Conservation (phyloP, 2,113 vertebrate species). For the Cinclus cinclus region DNA sequence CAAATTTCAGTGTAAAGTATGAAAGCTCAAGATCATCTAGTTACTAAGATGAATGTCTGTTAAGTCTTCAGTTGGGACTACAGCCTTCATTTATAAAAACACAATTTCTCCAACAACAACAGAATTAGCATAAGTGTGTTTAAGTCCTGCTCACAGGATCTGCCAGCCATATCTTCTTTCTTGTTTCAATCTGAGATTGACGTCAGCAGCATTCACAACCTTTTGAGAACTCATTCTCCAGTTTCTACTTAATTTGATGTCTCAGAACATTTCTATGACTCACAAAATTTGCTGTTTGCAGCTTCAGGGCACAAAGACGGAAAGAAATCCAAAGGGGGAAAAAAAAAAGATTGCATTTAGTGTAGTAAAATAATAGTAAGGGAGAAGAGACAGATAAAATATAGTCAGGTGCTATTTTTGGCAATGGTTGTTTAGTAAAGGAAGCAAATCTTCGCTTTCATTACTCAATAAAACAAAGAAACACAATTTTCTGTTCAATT, state of each 20-base stretch:
- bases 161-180: constrained; percentile 50
- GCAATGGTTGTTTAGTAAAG: constrained; percentile 31
- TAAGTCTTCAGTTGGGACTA: constrained; percentile 45
- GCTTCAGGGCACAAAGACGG: constrained; percentile 36
- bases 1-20: constrained; percentile 11
- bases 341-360: constrained; percentile 53
- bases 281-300: constrained; percentile 53
- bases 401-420: constrained; percentile 16
- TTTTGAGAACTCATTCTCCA: constrained; percentile 64
- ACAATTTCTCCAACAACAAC: constrained; percentile 46
- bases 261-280: constrained; percentile 67
- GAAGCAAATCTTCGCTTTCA: not conserved
- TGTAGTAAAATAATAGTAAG: constrained; percentile 55
- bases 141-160: constrained; percentile 29
- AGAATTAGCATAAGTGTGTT: constrained; percentile 62
- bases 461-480: constrained; percentile 26
- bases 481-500: constrained; percentile 17
- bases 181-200: constrained; percentile 64
- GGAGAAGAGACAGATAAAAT: constrained; percentile 44
- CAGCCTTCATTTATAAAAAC: constrained; percentile 63
- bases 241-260: constrained; percentile 69
- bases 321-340: not conserved
- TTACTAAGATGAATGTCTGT: constrained; percentile 48
- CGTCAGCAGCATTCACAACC: constrained; percentile 68
- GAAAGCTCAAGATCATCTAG: constrained; percentile 41